Evolutionary conservation across 1,140 invertebrate species (phyloP).

Genomic region (Campoletis sonorensis): DNA sequence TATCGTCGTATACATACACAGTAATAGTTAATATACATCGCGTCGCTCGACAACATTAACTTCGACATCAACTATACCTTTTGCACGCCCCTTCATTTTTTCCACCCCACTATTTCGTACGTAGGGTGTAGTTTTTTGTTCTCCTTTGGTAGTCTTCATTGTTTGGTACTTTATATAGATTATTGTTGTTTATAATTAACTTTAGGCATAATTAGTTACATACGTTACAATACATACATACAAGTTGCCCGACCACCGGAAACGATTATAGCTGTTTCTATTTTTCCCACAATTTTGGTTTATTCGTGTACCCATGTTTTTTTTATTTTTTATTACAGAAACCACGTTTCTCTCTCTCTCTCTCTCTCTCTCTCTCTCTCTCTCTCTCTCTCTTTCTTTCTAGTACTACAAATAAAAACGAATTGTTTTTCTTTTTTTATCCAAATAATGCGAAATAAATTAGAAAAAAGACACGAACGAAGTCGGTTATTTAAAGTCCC

Average conservation of each 20-base stretch:
- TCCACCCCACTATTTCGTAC: slow-evolving; percentile 28
- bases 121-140: not conserved
- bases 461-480: not conserved
- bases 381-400: too few relatives aligned
- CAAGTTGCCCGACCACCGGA: slow-evolving; percentile 66
- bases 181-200: slow-evolving; percentile 66
- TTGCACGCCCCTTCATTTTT: slow-evolving; percentile 29
- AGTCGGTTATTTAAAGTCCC: not conserved
- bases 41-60: slow-evolving; percentile 33
- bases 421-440: too few relatives aligned
- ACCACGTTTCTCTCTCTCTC: too few relatives aligned
- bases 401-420: too few relatives aligned
- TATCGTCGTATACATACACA: slow-evolving; percentile 53
- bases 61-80: slow-evolving; percentile 52
- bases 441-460: too few relatives aligned
- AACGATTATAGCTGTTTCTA: slow-evolving; percentile 20
- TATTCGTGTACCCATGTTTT: slow-evolving; percentile 45
- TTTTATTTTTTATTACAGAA: too few relatives aligned
- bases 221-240: slow-evolving; percentile 75
- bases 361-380: too few relatives aligned
- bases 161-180: slow-evolving; percentile 55
- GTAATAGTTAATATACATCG: slow-evolving; percentile 50
- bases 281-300: not conserved
- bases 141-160: slow-evolving; percentile 6
- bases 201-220: slow-evolving; percentile 72